phyloP scores from a whole-genome alignment of 2,888 invertebrate genomes.

The Leucophora obtusa region DNA sequence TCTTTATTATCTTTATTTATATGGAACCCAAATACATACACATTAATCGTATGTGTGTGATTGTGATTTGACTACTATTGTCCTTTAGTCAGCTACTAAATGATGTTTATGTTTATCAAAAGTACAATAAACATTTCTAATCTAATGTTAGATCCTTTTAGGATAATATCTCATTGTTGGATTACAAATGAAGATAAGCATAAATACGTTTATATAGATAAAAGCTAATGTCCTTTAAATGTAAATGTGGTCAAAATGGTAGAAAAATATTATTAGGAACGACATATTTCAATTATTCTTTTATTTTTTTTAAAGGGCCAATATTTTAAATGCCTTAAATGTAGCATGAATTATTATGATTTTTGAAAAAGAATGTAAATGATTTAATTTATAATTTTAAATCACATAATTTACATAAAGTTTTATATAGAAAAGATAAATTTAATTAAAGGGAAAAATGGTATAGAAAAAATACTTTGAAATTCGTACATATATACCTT shows the following conservation, averaged over 20 bases:
- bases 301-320: conserved; percentile 9
- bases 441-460: neutral
- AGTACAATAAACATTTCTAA: conserved; percentile 60
- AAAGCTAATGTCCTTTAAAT: conserved; percentile 52
- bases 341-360: conserved; percentile 9
- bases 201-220: conserved; percentile 31
- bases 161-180: conserved; percentile 61
- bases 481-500: neutral
- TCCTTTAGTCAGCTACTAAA: conserved; percentile 44
- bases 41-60: neutral
- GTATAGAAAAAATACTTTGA: neutral
- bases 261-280: conserved; percentile 35
- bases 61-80: conserved; percentile 5
- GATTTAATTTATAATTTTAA: conserved; percentile 3
- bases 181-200: conserved; percentile 57
- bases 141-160: conserved; percentile 54
- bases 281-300: conserved; percentile 7
- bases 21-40: conserved; percentile 18
- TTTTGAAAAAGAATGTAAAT: neutral
- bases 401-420: conserved; percentile 26
- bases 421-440: neutral
- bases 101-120: conserved; percentile 53
- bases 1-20: conserved; percentile 29
- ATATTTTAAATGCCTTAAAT: neutral
- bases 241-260: conserved; percentile 42